Evolutionary conservation across 2,888 invertebrate genomes (phyloP).

Genomic region (Meganola albula): DNA sequence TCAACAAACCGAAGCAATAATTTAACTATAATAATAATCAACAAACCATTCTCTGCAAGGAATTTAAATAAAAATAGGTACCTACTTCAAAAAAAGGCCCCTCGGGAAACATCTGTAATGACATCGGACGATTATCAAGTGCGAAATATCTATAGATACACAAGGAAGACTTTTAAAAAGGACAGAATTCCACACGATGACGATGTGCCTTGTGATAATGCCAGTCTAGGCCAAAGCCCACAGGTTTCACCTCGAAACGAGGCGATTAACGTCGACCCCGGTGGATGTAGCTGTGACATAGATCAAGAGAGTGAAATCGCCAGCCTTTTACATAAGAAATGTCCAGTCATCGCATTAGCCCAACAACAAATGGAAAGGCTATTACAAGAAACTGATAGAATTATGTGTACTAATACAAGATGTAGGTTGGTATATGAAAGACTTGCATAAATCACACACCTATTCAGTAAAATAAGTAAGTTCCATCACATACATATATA

Average conservation of each 20-base stretch:
- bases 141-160: slow-evolving; percentile 56
- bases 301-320: slow-evolving; percentile 55
- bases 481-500: too few relatives aligned
- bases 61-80: too few relatives aligned
- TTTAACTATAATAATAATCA: too few relatives aligned
- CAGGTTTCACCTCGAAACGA: slow-evolving; percentile 30
- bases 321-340: slow-evolving; percentile 62
- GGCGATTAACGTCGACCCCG: slow-evolving; percentile 20
- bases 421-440: slow-evolving; percentile 42
- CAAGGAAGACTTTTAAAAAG: slow-evolving; percentile 57
- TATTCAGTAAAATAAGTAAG: too few relatives aligned
- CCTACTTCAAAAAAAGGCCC: too few relatives aligned
- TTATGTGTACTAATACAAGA: slow-evolving; percentile 49
- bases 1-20: too few relatives aligned
- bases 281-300: slow-evolving; percentile 47
- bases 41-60: too few relatives aligned
- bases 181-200: slow-evolving; percentile 36
- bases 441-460: too few relatives aligned
- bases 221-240: slow-evolving; percentile 37
- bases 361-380: slow-evolving; percentile 57
- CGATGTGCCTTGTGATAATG: slow-evolving; percentile 33
- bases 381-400: slow-evolving; percentile 55
- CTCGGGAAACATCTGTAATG: too few relatives aligned
- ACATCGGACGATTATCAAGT: slow-evolving; percentile 56
- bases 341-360: slow-evolving; percentile 60